Percentiles rank a stretch among this genome's conserved stretches.
These are phyloP conservation scores for Notothenia rossii DNA, from an alignment of 2,113 vertebrate genomes.

Conservation along the genomic window DNA sequence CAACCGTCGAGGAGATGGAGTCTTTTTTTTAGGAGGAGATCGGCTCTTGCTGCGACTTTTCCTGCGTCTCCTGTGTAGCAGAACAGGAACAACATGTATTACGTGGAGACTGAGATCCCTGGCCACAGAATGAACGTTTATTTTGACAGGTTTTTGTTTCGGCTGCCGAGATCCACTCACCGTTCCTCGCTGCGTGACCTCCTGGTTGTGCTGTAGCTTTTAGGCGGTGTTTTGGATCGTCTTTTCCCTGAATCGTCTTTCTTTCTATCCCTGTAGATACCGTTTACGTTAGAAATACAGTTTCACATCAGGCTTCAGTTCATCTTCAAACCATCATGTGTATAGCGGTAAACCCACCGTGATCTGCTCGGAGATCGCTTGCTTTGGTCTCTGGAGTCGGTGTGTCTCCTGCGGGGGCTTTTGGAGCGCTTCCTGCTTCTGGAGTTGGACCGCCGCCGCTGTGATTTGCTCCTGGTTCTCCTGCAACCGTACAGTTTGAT, in stretches of 20 bases:
- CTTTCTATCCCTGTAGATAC: slow-evolving; percentile 90
- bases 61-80: slow-evolving; percentile 81
- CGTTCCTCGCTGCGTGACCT: slow-evolving; percentile 93
- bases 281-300: background rate
- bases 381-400: slow-evolving; percentile 90
- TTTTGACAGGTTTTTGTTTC: too few species aligned
- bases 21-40: slow-evolving; percentile 91
- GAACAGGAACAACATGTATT: background rate
- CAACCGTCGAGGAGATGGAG: slow-evolving; percentile 93
- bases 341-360: slow-evolving; percentile 77
- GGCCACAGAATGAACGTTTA: background rate
- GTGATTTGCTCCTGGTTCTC: slow-evolving; percentile 90
- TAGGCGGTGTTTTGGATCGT: slow-evolving; percentile 96
- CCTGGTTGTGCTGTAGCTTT: slow-evolving; percentile 96
- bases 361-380: slow-evolving; percentile 90
- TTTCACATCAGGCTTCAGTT: background rate
- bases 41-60: slow-evolving; percentile 88
- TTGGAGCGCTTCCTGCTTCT: slow-evolving; percentile 92
- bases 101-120: background rate
- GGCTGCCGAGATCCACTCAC: slow-evolving; percentile 76
- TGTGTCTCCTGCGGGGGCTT: slow-evolving; percentile 90
- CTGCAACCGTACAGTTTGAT: slow-evolving; percentile 69
- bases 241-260: slow-evolving; percentile 94
- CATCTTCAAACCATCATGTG: background rate
- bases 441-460: slow-evolving; percentile 89